Conservation (phyloP, 2,113 vertebrate species). For the Oenanthe melanoleuca region DNA sequence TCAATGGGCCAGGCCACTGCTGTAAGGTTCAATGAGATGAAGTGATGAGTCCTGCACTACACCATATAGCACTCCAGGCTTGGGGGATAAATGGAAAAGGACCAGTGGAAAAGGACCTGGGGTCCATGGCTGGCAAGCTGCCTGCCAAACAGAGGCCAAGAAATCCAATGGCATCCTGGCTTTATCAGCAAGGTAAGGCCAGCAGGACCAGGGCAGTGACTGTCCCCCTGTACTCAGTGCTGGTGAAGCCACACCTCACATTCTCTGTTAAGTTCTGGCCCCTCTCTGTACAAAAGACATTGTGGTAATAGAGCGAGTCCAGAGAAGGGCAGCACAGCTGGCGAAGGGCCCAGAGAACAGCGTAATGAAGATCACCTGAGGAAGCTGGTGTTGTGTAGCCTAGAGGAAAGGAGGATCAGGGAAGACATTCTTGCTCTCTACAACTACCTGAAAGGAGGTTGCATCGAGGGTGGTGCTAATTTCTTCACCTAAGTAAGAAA, state of each 20-base stretch:
- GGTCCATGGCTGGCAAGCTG: rapidly evolving
- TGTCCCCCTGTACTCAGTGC: rapidly evolving
- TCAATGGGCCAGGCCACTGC: rapidly evolving
- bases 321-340: not conserved
- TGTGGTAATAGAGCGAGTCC: not conserved
- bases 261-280: not conserved
- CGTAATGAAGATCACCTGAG: not conserved
- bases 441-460: not conserved
- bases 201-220: not conserved
- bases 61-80: not conserved
- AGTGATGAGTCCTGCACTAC: not conserved
- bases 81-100: not conserved
- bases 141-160: too few species aligned
- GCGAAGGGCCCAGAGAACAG: not conserved
- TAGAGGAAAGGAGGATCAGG: not conserved
- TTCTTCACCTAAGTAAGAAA: not conserved
- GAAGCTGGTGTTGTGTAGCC: not conserved
- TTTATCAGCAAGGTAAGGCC: not conserved
- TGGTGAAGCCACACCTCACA: not conserved
- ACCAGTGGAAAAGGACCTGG: not conserved
- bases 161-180: not conserved
- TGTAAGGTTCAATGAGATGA: not conserved
- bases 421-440: not conserved
- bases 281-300: not conserved
- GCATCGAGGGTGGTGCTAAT: not conserved